Percentiles rank a stretch among this genome's conserved stretches.
These are phyloP conservation scores for Nephrotoma flavescens DNA, from an alignment of 2,888 invertebrate genomes.

Conservation along the genomic window DNA sequence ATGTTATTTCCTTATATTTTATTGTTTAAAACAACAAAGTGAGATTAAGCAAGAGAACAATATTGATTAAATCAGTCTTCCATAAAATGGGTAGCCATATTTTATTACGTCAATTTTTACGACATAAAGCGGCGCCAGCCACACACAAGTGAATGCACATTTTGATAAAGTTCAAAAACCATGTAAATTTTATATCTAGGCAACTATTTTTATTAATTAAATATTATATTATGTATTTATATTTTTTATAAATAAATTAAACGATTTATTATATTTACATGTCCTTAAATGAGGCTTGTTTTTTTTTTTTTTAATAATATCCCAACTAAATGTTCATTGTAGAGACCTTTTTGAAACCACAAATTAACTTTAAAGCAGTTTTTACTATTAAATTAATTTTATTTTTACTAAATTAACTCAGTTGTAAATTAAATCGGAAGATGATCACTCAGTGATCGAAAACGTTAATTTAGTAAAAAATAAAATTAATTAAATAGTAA, in stretches of 20 bases:
- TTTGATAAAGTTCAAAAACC: background rate
- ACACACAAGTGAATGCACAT: background rate
- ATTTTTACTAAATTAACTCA: no score
- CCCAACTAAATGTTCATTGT: no score
- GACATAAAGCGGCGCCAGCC: background rate
- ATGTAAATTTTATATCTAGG: background rate
- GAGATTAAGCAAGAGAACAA: background rate
- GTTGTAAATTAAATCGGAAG: no score
- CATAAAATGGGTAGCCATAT: background rate
- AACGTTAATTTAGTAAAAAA: no score
- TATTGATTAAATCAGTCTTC: background rate
- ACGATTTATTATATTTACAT: background rate
- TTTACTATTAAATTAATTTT: no score
- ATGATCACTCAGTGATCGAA: no score
- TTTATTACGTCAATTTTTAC: background rate
- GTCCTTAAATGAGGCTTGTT: no score
- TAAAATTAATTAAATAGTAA: no score
- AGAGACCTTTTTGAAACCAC: no score
- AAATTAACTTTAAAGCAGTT: no score
- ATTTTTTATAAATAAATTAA: background rate
- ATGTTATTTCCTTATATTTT: slow-evolving; percentile 9
- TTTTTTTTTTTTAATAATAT: no score
- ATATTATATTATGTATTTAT: background rate
- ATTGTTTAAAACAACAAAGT: background rate
- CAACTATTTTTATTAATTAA: background rate